phyloP scores from a whole-genome alignment of 1,140 invertebrate genomes.

The Coelopa frigida region DNA sequence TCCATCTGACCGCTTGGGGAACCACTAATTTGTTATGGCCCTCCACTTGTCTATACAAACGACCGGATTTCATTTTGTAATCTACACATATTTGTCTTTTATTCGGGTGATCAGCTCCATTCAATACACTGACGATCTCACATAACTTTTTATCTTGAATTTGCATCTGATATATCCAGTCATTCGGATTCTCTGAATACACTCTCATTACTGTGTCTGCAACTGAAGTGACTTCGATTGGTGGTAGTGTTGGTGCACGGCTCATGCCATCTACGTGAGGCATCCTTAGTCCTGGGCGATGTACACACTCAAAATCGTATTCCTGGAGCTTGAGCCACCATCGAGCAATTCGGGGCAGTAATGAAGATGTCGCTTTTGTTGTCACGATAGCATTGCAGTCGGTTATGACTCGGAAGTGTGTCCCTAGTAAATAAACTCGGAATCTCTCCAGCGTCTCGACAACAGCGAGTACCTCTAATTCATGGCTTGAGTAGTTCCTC shows the following conservation, averaged over 20 bases:
- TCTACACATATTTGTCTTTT: background rate
- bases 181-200: background rate
- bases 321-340: constrained; percentile 29
- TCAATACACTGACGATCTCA: background rate
- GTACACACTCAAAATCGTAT: constrained; percentile 2
- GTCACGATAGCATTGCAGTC: constrained; percentile 11
- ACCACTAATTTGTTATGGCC: background rate
- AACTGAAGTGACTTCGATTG: background rate
- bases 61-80: background rate
- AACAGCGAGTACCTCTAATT: constrained; percentile 21
- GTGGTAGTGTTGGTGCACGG: background rate
- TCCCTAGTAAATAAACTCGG: constrained; percentile 9
- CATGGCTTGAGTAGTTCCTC: constrained; percentile 20
- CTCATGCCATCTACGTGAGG: background rate
- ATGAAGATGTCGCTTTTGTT: background rate
- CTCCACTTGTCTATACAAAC: background rate
- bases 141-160: background rate
- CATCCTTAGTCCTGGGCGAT: background rate
- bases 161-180: background rate
- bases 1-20: constrained; percentile 7
- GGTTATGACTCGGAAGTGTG: constrained; percentile 11
- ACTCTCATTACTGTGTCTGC: background rate
- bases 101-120: no score
- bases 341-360: constrained; percentile 26
- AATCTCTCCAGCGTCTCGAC: constrained; percentile 11